Evolutionary conservation across 1,140 invertebrate species (phyloP), one percentile per base, ranked within the genome.

Genomic region (Metaphire vulgaris): DNA sequence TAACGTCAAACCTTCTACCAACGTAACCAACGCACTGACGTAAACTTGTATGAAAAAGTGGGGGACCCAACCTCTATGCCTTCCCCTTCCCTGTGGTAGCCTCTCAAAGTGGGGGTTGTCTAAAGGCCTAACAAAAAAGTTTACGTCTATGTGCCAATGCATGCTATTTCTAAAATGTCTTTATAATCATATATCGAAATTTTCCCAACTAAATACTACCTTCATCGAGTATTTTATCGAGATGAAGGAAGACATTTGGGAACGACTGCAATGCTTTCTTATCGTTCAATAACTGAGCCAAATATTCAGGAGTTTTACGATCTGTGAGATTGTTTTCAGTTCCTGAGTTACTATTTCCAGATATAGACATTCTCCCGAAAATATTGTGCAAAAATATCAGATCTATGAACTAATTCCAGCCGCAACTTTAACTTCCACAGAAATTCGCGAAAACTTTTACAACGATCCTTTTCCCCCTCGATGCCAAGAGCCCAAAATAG

Each of bases 201-300:
- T n/a, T n/a, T n/a, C n/a, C n/a, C n/a, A n/a, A n/a, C n/a, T n/a
- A n/a, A n/a, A n/a, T n/a, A n/a, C n/a, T 56, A 99, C 97, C 97
- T 93, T 99, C 97, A 86, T 99, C 98, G 84, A 99, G 90, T 82
- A 99, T 92, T 87, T 97, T 91, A 89, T 99, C 97, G 84, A 98
- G 91, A 89, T 99, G 98, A 88, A 97, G 91, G 90, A 99, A 99
- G 86, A 99, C 94, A 91, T 98, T 99, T 80, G 98, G 97, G 89
- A 99, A 98, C 85, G 96, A 96, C 83, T 95, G 94, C 83, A 99
- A 90, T 90, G 99, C 96, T 90, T 99, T 99, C 90, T 97, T 96
- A 90, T 99, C 98, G 91, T 99, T 99, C 84, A 99, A 91, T 89
- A 99, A 92, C 89, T 99, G 97, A 87, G 97, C 96, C 90, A 99